These are phyloP conservation scores for Smittia aterrima DNA, from an alignment of 2,888 invertebrate species.

Conservation along the genomic window DNA sequence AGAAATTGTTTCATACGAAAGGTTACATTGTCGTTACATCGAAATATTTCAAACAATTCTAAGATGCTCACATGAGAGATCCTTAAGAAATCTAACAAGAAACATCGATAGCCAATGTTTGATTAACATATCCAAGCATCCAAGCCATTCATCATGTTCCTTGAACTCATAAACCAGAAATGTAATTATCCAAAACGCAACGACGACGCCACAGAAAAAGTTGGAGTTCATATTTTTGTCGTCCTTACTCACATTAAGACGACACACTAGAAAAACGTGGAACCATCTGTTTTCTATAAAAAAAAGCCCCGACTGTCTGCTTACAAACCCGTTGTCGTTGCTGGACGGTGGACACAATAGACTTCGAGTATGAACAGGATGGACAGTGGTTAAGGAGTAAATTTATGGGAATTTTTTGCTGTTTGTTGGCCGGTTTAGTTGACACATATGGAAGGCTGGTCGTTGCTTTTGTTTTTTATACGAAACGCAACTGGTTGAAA, in stretches of 20 bases:
- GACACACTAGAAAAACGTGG: neutral
- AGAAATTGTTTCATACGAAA: neutral
- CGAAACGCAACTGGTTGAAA: neutral
- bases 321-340: neutral
- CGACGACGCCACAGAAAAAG: neutral
- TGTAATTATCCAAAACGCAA: too few relatives aligned
- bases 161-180: too few relatives aligned
- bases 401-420: neutral
- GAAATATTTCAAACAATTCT: too few relatives aligned
- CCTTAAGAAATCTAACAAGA: too few relatives aligned
- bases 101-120: too few relatives aligned
- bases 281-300: neutral
- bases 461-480: neutral
- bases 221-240: neutral
- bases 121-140: too few relatives aligned
- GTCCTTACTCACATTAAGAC: neutral
- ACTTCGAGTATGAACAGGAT: neutral
- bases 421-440: neutral
- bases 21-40: too few relatives aligned
- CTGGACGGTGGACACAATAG: neutral
- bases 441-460: constrained; percentile 8
- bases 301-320: constrained; percentile 5
- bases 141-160: too few relatives aligned
- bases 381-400: neutral
- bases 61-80: too few relatives aligned